Base-by-base conservation (phyloP, 2,113 vertebrate genomes). In the Rhadina sibilatrix region DNA sequence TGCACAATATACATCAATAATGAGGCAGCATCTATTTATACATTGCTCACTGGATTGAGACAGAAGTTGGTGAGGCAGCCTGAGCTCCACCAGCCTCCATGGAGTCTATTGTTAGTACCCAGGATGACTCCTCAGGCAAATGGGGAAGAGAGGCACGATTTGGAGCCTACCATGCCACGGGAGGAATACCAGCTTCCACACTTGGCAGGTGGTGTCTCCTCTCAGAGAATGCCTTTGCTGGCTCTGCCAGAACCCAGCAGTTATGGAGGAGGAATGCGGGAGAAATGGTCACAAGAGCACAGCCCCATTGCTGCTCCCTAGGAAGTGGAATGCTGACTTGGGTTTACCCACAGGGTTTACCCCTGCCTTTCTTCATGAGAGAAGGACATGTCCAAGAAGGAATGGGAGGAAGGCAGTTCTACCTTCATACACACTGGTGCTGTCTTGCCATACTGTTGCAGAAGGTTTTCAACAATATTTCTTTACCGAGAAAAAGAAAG, bases 11-110 rank as follows among this genome's bases (percentile, higher is more conserved):
- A 61, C 83, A 86, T 92, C 93, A 75, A 86, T 92, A 94, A 79
- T 24, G 80, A 95, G 85, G 80, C 68, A 63, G 60, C 75, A 77
- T 72, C 79, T 91, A 93, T 96, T 90, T 94, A 91, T 94, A 93
- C 42, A 53, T 75, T 78, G 74, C 93, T 95, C 35, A 10, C 46
- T 94, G 91, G 79, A 84, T 93, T 90, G 54, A 81, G 42, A 49
- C 85, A 93, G 44, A 84, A 93, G 66, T 19, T 61, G 30, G 56
- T 80, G 70, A 95, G 88, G 74, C 82, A 90, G 70, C 52, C 82
- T 35, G 46, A 86, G 75, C 66, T 94, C 82, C 72, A 44, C 83
- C 92, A 88, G 92, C 92, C 71, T 96, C 90, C 76, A 53, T 63
- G 40, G 72, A 61, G 66, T 74, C 92, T 92, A 72, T 75, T 86